Base-by-base conservation (phyloP, 2,113 vertebrate genomes). In the Entelurus aequoreus region DNA sequence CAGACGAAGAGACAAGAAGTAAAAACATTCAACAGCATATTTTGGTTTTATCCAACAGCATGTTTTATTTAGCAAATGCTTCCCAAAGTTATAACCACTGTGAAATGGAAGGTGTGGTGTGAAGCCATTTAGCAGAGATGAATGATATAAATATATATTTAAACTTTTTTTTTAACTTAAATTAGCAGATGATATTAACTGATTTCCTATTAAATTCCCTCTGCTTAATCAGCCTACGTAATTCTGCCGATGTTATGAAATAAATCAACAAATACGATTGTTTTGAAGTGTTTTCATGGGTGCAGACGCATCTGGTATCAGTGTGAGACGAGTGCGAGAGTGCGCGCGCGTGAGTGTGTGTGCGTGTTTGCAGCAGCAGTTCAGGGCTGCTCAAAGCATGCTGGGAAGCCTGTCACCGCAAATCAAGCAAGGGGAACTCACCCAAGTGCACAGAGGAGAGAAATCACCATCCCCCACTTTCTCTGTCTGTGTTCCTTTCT, bases 401-500 rank as follows among this genome's bases (percentile, higher is more conserved):
- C 84, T 86, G 85, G 88, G 85, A 87, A 83, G 81, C 79, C 86
- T 90, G 88, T 90, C 88, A 90, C 83, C 82, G 83, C 84, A 85
- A 82, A 89, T 90, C 88, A 87, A 74, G 85, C 84, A 79, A 78
- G 71, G 76, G 85, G 60, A 87, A 89, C 84, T 88, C 86, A 87
- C 79, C 80, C 79, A 86, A 87, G 88, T 87, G 85, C 82, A 87
- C 76, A 78, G 82, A 86, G 82, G 74, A 86, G 79, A 85, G 81
- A 83, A 69, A 66, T 77, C 79, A 86, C 87, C 87, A 89, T 84
- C 86, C 86, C 84, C 87, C 82, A 80, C 80, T 83, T 86, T 83
- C 67, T 79, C 73, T 80, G 67, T 79, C 80, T 85, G 71, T 86
- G 69, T 82, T 77, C 74, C 72, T 79, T 81, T 79, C 79, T 83